Evolutionary conservation across 2,797 vertebrate species (phyloP), one percentile per base, ranked within the genome.

Genomic region (Propithecus perrieri): DNA sequence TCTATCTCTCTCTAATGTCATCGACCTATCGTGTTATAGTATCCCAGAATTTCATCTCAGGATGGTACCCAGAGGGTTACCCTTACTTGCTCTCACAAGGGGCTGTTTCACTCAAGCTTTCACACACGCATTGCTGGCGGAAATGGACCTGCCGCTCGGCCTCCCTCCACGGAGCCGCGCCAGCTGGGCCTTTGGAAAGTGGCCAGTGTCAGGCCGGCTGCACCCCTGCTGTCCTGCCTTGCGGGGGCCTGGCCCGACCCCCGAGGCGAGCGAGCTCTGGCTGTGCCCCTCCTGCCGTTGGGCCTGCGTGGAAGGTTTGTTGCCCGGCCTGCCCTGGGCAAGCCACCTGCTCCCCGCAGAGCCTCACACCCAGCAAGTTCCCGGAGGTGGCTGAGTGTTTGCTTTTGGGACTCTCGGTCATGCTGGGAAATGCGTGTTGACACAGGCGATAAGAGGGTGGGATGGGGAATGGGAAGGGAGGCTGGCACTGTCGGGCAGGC

Each of bases 401-500:
- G 94, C 43, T 93, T 61, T 95, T 41, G 1, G 17, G 46, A 33
- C 48, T 65, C 69, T 91, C 53, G 94, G 4, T 59, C 1, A 0
- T 55, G 14, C 74, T 95, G 95, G 87, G 69, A 95, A 98, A 97
- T 84, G 96, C 81, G 65, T 97, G 53, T 85, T 98, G 96, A 98
- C 93, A 74, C 6, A 61, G 94, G 76, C 5, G 71, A 83, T 91
- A 96, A 96, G 67, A 30, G 10, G 11, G 59, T 35, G 30, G 20
- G 41, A 8, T 0, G 33, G 41, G 85, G 91, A 83, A 17, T 18
- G 35, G 69, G 74, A 85, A 55, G 63, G 91, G 22, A 41, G 81
- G 63, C 65, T 57, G 91, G 59, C 97, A 74, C 86, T 80, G 46
- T 53, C 79, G 50, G 74, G 78, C 1, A 28, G 57, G 22, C 8